Conservation (phyloP, 1,140 invertebrate species). For the Pantala flavescens region DNA sequence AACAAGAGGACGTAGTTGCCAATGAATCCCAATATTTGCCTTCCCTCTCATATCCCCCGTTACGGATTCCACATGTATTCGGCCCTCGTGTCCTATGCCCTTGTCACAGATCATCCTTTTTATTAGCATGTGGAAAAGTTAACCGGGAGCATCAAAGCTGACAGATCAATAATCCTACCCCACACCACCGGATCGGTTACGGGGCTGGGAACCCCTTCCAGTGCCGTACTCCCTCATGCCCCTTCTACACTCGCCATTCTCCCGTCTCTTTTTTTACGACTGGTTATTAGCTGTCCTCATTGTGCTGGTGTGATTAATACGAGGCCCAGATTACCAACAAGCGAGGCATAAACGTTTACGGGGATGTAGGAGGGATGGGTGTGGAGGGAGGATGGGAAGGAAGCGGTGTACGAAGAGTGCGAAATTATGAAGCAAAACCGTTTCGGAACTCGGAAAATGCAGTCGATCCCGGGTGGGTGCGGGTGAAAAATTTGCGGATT, state of each 20-base stretch:
- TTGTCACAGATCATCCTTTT: slow-evolving; percentile 2
- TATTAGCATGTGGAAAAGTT: slow-evolving; percentile 8
- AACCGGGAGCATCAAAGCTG: background rate
- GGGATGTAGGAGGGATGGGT: background rate
- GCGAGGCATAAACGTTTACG: slow-evolving; percentile 3
- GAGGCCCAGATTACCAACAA: slow-evolving; percentile 4
- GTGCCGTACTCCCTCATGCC: background rate
- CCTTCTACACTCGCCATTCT: background rate
- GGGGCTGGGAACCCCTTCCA: no score
- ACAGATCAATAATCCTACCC: background rate
- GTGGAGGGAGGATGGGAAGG: background rate
- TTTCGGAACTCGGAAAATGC: no score
- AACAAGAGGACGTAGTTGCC: no score
- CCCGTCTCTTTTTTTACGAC: background rate
- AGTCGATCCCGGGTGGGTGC: no score
- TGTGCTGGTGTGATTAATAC: slow-evolving; percentile 6
- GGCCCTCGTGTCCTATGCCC: background rate
- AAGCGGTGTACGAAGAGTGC: background rate
- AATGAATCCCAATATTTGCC: no score
- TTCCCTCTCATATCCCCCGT: background rate
- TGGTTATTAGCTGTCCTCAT: slow-evolving; percentile 5
- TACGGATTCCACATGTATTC: background rate
- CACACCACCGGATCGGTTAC: background rate
- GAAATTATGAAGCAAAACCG: no score
- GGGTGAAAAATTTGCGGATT: no score